Percentiles rank a stretch among this genome's conserved stretches.
Conservation (phyloP, 2,888 invertebrate species). For the Polydrusus tereticollis region DNA sequence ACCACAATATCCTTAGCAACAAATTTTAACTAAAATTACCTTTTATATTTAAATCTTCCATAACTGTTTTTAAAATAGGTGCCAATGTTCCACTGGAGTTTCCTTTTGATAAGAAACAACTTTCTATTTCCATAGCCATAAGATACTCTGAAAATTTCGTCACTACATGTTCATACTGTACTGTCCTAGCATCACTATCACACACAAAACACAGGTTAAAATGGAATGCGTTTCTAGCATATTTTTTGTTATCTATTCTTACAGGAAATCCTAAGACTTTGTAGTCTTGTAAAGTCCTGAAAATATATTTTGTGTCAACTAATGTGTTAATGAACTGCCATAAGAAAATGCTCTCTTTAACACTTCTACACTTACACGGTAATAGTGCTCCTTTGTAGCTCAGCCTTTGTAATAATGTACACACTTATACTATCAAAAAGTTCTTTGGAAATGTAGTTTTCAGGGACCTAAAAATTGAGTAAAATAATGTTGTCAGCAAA, state of each 20-base stretch:
- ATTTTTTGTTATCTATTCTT: conserved; percentile 88
- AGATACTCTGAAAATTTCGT: conserved; percentile 94
- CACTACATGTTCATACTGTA: conserved; percentile 94
- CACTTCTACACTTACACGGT: conserved; percentile 79
- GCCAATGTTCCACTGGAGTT: conserved; percentile 76
- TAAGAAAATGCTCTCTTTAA: too few species aligned
- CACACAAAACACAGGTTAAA: conserved; percentile 97
- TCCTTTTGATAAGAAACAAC: conserved; percentile 84
- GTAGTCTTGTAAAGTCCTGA: conserved; percentile 78
- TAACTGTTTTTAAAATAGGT: conserved; percentile 82
- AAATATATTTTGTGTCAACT: conserved; percentile 58
- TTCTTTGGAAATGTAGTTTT: conserved; percentile 92
- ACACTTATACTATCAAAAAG: conserved; percentile 94
- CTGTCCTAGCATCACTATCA: conserved; percentile 88
- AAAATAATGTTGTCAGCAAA: not conserved
- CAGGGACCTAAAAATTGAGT: conserved; percentile 77
- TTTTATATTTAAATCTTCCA: conserved; percentile 84
- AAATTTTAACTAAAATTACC: conserved; percentile 49
- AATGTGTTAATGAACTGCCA: too few species aligned
- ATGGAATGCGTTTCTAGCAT: conserved; percentile 93
- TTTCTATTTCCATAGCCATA: conserved; percentile 90
- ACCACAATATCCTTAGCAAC: too few species aligned
- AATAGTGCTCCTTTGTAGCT: conserved; percentile 89
- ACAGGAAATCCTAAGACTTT: conserved; percentile 96
- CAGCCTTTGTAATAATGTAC: conserved; percentile 95